Base-by-base conservation (phyloP, 2,888 invertebrate genomes). In the Andricus curvator region DNA sequence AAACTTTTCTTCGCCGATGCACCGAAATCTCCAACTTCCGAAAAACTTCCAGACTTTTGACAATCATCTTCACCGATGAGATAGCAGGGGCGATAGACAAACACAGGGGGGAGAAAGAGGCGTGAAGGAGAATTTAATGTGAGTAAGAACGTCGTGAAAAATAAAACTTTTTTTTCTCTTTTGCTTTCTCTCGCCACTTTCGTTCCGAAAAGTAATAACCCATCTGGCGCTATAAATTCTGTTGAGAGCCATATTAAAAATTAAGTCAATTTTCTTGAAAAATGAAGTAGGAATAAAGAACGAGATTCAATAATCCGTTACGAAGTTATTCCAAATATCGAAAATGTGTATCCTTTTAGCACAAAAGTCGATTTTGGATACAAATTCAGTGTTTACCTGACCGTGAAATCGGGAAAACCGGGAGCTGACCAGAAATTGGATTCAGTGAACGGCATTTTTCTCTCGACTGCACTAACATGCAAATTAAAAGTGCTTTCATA, bases 101-200 rank as follows among this genome's bases (percentile, higher is more conserved):
- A 66, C 60, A 64, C 44, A 60, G 67, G 20, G 33, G 70, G 15
- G 37, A 65, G 64, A 65, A 78, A 68, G 62, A 79, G 37, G 29
- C 64, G 25, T 41, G 48, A 74, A 76, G 44, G 64, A 64, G 79
- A 29, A 81, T 68, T 79, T 80, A 74, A 74, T 74, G 82, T 80
- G 79, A 82, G 82, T 77, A 82, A 65, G 81, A 77, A 68, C 44
- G 62, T 60, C 60, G 70, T 78, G 77, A 79, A 33, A 78, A 80
- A 74, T 65, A 80, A 65, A 74, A 78, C 62, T 76, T 67, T 74
- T 74, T 68, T 77, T 48, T 66, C 41, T 17, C 48, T 76, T 67
- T 70, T 76, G 41, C 51, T 77, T 78, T 79, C 44, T 77, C 62
- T 79, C 25, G 44, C 56, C 20, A 80, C 25, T 60, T 80, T 78